Base-by-base conservation (phyloP, 2,113 vertebrate genomes). In the Apus apus region DNA sequence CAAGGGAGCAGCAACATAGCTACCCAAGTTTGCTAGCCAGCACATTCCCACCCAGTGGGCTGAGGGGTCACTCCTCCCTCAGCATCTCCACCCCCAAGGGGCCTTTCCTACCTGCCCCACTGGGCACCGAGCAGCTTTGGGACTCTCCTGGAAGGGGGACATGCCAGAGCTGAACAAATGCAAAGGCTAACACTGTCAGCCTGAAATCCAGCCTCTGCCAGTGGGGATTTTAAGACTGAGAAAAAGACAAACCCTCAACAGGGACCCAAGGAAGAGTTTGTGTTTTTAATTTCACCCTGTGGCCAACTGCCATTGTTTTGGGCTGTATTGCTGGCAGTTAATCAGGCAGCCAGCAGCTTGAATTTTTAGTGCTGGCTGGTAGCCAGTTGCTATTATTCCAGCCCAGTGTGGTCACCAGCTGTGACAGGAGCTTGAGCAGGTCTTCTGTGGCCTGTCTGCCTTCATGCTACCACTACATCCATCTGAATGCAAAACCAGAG, bases 171-270 rank as follows among this genome's bases (percentile, higher is more conserved):
- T 3, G 1, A 50, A 40, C 15, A 46, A 62, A 45, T 1, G 2
- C 17, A 46, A 67, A 45, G 1, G 1, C 13, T 5, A 11, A 21
- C 0, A 0, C 34, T 1, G 1, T n/a, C 43, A 73, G 18, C 21
- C 85, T 51, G 50, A 85, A 70, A 65, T 34, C 25, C 5, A 1
- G 43, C 10, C 32, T 26, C 19, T 46, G 68, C 17, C 56, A 30
- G 5, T 5, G 40, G 16, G 23, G 34, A 76, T 60, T 64, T 91
- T 65, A 85, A 61, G 15, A 57, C 67, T 50, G 36, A 80, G 64
- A 27, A 71, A 61, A 87, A 43, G 15, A 40, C 17, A 26, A 62
- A 40, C 46, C 30, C 40, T 73, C 29, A 25, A 29, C 2, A 3
- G 48, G 22, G 29, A 66, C 66, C 23, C 50, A 25, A 30, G 57